Conservation (phyloP, 2,113 vertebrate species). For the Miniopterus natalensis region DNA sequence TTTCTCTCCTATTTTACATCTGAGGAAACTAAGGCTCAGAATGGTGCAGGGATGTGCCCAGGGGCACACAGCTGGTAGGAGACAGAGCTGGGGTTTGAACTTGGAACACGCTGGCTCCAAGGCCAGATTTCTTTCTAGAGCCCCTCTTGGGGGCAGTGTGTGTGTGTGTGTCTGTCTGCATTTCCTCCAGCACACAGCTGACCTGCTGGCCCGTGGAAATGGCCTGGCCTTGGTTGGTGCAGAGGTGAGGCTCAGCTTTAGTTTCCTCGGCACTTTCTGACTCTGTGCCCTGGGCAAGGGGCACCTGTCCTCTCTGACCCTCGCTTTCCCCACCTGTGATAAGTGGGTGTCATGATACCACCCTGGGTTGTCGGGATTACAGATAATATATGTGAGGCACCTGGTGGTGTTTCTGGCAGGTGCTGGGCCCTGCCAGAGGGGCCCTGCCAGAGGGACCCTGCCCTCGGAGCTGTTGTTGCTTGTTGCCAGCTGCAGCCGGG, state of each 20-base stretch:
- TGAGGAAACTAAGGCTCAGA: not conserved
- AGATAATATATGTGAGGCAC: rapidly evolving
- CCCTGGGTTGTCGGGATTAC: not conserved
- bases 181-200: not conserved
- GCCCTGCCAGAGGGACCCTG: not conserved
- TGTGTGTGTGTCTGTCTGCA: not conserved
- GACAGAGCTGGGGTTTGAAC: not conserved
- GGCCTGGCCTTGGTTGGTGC: not conserved
- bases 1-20: not conserved
- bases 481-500: rapidly evolving
- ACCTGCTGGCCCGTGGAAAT: not conserved
- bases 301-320: not conserved
- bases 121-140: not conserved
- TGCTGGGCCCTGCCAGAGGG: not conserved
- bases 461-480: not conserved
- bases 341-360: rapidly evolving
- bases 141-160: not conserved
- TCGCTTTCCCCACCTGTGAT: not conserved
- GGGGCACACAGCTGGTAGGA: not conserved
- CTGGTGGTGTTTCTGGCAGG: rapidly evolving
- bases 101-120: not conserved
- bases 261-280: not conserved
- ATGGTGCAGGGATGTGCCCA: not conserved
- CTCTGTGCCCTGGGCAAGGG: too few species aligned
- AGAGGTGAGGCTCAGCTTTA: not conserved